Base-by-base conservation (phyloP, 2,888 invertebrate genomes). In the Drosophila nr. medialis region DNA sequence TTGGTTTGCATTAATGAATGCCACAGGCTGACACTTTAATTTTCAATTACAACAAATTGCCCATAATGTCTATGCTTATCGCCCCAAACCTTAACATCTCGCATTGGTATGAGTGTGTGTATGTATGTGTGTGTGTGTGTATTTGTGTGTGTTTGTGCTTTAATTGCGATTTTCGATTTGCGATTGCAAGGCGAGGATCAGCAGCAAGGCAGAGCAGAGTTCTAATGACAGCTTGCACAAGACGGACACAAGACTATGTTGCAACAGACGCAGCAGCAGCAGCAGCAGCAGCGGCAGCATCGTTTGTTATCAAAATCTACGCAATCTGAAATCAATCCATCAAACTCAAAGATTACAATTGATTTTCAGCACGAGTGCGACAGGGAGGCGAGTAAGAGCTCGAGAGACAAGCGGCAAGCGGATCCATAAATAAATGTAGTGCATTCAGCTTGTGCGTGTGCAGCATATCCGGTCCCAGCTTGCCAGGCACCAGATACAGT, bases 351-450 rank as follows among this genome's bases (percentile, higher is more conserved):
- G 68, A 78, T 82, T 75, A 80, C 87, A 90, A 87, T 89, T 90
- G 90, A 86, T 83, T 90, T 79, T 75, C 65, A 71, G 56, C 56
- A 64, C 61, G 32, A n/a, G 51, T 29, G 53, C 48, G 32, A 27
- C 30, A 40, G 34, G 30, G 56, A 40, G 48, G 55, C 29, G 36
- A 27, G 55, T 4, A 4, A 34, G 56, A 62, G 59, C 27, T 8
- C 15, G 45, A 60, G 29, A 49, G 53, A 32, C 62, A 48, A 65
- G 75, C 69, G 73, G 75, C 80, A 77, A 85, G 86, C 89, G 89
- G 91, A 91, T 90, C 90, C 90, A 90, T 91, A 90, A 90, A 90
- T 91, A 87, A 87, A 90, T 89, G 90, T 84, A 87, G 82, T 87
- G 77, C 89, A 86, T 66, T 83, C 84, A 42, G 66, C 34, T 72